Conservation (phyloP, 1,140 invertebrate genomes). For the Pollicipes pollicipes region DNA sequence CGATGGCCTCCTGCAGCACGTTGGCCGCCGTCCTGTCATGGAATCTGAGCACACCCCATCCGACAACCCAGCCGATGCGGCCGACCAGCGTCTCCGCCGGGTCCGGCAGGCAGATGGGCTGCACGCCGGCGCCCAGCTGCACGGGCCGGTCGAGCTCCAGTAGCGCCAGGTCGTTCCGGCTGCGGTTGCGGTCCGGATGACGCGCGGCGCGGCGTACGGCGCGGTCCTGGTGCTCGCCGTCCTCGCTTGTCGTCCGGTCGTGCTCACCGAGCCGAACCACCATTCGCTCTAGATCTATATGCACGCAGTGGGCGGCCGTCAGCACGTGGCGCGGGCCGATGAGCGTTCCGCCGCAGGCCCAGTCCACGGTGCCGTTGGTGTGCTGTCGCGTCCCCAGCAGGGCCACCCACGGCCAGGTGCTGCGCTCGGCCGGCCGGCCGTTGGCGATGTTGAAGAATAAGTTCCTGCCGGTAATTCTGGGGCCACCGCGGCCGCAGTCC, state of each 20-base stretch:
- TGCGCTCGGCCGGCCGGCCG: neutral
- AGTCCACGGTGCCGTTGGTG: neutral
- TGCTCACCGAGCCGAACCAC: neutral
- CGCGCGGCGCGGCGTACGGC: neutral
- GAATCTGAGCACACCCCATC: neutral
- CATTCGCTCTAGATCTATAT: neutral
- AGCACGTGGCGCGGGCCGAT: constrained; percentile 63
- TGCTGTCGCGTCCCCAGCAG: neutral
- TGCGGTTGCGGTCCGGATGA: neutral
- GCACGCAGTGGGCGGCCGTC: constrained; percentile 72
- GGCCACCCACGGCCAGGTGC: neutral
- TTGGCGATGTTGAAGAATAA: neutral
- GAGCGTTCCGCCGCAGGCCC: constrained; percentile 57
- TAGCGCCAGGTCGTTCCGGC: neutral
- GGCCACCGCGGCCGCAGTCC: neutral
- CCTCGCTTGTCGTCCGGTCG: neutral
- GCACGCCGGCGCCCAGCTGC: neutral
- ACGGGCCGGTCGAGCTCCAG: neutral
- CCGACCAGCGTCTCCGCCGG: neutral
- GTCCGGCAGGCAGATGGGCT: constrained; percentile 5
- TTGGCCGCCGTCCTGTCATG: neutral
- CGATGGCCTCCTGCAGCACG: neutral
- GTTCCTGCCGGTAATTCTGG: too few species aligned
- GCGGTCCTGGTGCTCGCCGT: neutral
- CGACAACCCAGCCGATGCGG: neutral